Base-by-base conservation (phyloP, 2,888 invertebrate genomes). In the Chromoteleia sp. region DNA sequence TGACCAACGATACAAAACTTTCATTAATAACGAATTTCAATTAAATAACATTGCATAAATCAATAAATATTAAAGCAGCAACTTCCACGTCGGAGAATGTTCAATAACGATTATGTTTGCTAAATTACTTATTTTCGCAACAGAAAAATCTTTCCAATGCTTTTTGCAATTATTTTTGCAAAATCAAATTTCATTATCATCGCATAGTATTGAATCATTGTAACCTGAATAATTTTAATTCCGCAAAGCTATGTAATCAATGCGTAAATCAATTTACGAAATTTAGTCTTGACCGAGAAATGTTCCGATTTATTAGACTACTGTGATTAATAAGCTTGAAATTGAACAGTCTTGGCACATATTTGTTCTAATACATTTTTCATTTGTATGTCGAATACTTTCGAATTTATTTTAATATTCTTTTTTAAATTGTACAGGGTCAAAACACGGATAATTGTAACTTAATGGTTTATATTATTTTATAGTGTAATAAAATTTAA, bases 251-350 rank as follows among this genome's bases (percentile, higher is more conserved):
- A 43, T 10, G 41, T 41, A 59, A 59, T 59, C 15, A 10, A 43
- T 52, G 36, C n/a, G n/a, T n/a, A n/a, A 65, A 39, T 50, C 33
- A 5, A 50, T 36, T 65, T 65, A 21, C 52, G 52, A 65, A 36
- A 65, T 19, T 14, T 15, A 7, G 14, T 33, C n/a, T n/a, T n/a
- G n/a, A n/a, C n/a, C n/a, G n/a, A n/a, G n/a, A n/a, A n/a, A n/a
- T n/a, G 17, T 29, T 1, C 8, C 5, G 10, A 33, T 6, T 52
- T 12, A 15, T 33, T 33, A 7, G 33, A 21, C 17, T 54, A 8
- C n/a, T n/a, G 19, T 10, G n/a, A 52, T 15, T 30, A 30, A 52
- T 52, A n/a, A 30, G 15, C 15, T 14, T 29, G 30, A 54, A 54
- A 33, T 54, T 33, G 19, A 54, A 54, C n/a, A n/a, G 5, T 14